These are phyloP conservation scores for Carettochelys insculpta DNA, from an alignment of 2,113 vertebrate species.

Conservation along the genomic window DNA sequence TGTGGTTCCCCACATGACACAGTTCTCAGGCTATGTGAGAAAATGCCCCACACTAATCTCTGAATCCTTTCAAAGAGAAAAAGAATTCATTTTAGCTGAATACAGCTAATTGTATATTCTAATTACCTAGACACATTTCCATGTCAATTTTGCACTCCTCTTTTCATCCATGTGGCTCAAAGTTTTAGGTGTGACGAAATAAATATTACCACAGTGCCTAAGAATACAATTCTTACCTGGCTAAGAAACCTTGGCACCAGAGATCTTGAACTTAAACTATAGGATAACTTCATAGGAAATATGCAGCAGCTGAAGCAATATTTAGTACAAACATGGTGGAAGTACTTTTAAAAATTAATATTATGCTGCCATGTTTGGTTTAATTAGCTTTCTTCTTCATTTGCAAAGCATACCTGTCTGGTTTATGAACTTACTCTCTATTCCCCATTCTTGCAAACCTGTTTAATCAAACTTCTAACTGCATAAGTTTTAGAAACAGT, in stretches of 20 bases:
- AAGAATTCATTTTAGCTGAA: not conserved
- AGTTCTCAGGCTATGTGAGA: not conserved
- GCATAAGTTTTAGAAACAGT: constrained; percentile 69
- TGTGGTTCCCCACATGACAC: not conserved
- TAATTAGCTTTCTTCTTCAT: constrained; percentile 82
- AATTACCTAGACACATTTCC: not conserved
- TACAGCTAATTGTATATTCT: not conserved
- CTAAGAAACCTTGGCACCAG: constrained; percentile 53
- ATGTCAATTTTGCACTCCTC: not conserved
- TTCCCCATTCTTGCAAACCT: constrained; percentile 69
- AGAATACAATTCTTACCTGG: constrained; percentile 61
- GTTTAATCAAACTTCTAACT: constrained; percentile 81
- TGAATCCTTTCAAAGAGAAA: not conserved
- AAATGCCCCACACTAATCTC: not conserved
- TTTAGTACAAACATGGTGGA: constrained; percentile 75
- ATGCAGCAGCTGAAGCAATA: constrained; percentile 64
- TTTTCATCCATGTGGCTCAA: constrained; percentile 27
- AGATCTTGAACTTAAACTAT: constrained; percentile 61
- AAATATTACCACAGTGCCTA: constrained; percentile 66
- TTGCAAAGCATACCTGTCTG: constrained; percentile 79
- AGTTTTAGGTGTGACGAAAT: constrained; percentile 65
- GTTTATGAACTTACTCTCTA: constrained; percentile 76
- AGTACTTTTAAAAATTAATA: constrained; percentile 82
- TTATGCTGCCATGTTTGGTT: constrained; percentile 70
- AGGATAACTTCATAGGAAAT: constrained; percentile 75